Conservation (phyloP, 1,140 invertebrate genomes). For the Lordiphosa clarofinis region DNA sequence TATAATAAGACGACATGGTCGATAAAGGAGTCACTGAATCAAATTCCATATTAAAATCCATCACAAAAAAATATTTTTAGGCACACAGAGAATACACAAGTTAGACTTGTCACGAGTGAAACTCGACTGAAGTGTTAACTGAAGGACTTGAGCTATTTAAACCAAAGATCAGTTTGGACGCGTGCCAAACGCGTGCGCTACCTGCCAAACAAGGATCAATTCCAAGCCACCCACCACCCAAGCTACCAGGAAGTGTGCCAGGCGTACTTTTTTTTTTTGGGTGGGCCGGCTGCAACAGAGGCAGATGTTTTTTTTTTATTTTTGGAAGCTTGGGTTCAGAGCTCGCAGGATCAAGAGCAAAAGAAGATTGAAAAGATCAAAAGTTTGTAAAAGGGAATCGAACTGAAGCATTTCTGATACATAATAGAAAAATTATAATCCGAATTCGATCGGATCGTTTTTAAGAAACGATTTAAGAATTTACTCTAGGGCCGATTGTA, state of each 20-base stretch:
- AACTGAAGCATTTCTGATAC: no score
- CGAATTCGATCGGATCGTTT: no score
- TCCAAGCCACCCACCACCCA: slow-evolving; percentile 18
- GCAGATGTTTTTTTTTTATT: slow-evolving; percentile 62
- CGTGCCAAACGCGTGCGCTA: slow-evolving; percentile 67
- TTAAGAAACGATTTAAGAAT: no score
- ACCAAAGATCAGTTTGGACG: slow-evolving; percentile 29
- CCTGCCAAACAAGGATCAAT: slow-evolving; percentile 24
- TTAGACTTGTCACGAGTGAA: slow-evolving; percentile 67
- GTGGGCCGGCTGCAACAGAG: slow-evolving; percentile 43
- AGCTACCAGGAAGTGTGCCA: slow-evolving; percentile 60
- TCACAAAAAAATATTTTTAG: slow-evolving; percentile 38
- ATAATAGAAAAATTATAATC: no score
- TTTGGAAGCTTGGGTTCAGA: slow-evolving; percentile 51
- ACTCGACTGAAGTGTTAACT: slow-evolving; percentile 54
- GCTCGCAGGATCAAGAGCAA: background rate
- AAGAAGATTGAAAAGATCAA: no score
- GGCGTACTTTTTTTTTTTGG: slow-evolving; percentile 65
- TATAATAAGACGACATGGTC: slow-evolving; percentile 61
- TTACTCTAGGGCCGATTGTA: no score
- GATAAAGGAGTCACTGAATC: slow-evolving; percentile 54
- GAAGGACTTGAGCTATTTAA: slow-evolving; percentile 48
- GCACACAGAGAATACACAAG: slow-evolving; percentile 52
- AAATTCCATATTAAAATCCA: slow-evolving; percentile 45
- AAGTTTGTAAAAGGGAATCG: no score